Evolutionary conservation across 1,140 invertebrate species (phyloP).

Genomic region (Zaprionus africanus): DNA sequence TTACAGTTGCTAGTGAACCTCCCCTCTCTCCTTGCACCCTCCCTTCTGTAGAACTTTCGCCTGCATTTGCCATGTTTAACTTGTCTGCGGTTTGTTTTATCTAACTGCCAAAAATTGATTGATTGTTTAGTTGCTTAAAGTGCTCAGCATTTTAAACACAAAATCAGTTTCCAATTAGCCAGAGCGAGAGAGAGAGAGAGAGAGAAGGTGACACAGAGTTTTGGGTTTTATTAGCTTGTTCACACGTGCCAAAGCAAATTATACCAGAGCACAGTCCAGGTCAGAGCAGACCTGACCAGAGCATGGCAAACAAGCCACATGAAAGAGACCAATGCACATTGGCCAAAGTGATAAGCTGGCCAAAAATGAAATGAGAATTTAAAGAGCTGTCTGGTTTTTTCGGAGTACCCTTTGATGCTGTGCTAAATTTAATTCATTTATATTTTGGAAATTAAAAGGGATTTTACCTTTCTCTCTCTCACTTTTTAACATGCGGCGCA

Average conservation of each 20-base stretch:
- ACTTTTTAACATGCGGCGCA: conserved; percentile 3
- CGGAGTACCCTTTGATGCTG: background rate
- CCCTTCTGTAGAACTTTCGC: background rate
- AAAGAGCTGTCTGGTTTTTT: background rate
- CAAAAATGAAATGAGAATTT: background rate
- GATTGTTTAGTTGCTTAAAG: conserved; percentile 11
- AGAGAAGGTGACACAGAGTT: background rate
- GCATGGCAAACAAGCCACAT: background rate
- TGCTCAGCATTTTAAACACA: conserved; percentile 1
- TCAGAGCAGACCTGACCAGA: background rate
- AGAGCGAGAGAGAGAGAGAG: background rate
- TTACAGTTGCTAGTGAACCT: background rate
- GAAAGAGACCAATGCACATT: conserved; percentile 22
- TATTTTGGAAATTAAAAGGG: background rate
- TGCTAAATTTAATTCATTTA: conserved; percentile 6
- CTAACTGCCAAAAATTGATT: conserved; percentile 14
- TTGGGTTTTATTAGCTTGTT: conserved; percentile 1
- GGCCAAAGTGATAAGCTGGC: background rate
- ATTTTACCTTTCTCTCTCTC: background rate
- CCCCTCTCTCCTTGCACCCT: background rate
- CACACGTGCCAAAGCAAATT: conserved; percentile 14
- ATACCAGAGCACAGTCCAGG: background rate
- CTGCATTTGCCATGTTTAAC: background rate
- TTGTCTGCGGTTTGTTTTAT: background rate
- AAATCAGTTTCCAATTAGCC: conserved; percentile 37